Conservation (phyloP, 2,113 vertebrate species). For the Megaceryle torquata region DNA sequence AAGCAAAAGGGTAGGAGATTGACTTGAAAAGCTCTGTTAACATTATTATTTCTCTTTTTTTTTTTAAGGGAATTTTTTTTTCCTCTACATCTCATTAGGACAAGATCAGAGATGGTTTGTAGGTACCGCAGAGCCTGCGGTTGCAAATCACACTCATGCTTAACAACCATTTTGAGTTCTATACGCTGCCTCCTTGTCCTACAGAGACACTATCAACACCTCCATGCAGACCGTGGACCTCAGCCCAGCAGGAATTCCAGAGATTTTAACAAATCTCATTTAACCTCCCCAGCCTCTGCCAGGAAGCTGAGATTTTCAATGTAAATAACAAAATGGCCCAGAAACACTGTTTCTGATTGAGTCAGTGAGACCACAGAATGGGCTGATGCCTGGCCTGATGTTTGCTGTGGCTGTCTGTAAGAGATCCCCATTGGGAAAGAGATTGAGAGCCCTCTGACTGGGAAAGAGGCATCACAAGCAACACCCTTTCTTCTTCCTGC, state of each 20-base stretch:
- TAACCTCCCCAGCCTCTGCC: neutral
- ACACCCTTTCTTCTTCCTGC: neutral
- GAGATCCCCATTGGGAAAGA: neutral
- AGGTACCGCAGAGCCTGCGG: neutral
- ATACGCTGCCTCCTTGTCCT: neutral
- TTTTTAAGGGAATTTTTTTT: neutral
- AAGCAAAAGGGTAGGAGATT: neutral
- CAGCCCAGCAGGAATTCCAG: neutral
- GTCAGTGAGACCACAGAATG: neutral
- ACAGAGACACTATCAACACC: slow-evolving; percentile 29
- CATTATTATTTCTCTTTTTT: neutral
- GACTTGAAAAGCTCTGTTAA: neutral
- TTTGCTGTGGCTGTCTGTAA: neutral
- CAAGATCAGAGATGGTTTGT: neutral
- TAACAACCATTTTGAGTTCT: slow-evolving; percentile 14
- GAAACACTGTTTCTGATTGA: neutral
- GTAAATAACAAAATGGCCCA: slow-evolving; percentile 7
- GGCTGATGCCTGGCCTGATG: neutral
- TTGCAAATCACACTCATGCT: neutral
- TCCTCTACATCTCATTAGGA: neutral
- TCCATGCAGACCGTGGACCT: neutral
- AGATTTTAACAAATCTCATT: slow-evolving; percentile 16
- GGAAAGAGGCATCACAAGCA: neutral
- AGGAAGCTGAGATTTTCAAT: slow-evolving; percentile 8
- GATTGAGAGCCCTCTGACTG: neutral